These are phyloP conservation scores for Brachyptera risi DNA, from an alignment of 2,888 invertebrate genomes.

Conservation along the genomic window DNA sequence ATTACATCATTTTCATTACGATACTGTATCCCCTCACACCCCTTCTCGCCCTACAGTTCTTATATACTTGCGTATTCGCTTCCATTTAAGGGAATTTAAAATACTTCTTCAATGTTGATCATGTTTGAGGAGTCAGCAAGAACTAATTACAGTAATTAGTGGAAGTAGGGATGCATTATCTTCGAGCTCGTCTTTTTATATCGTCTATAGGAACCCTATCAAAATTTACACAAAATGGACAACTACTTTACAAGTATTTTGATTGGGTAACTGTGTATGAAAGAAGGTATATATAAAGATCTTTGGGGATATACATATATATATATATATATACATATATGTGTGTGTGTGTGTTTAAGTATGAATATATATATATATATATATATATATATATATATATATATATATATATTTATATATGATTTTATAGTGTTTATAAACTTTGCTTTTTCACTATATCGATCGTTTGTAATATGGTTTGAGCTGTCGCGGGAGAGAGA, in stretches of 20 bases:
- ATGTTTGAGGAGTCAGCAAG: conserved; percentile 27
- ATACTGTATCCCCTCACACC: neutral
- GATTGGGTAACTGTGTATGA: neutral
- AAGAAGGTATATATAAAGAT: neutral
- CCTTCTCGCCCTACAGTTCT: neutral
- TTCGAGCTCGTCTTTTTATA: conserved; percentile 23
- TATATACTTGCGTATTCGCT: neutral
- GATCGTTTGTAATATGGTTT: too few species aligned
- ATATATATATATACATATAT: too few species aligned
- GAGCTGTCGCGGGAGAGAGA: too few species aligned
- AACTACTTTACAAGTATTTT: neutral
- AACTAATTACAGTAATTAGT: conserved; percentile 33
- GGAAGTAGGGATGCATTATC: conserved; percentile 28
- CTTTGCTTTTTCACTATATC: too few species aligned
- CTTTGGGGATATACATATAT: too few species aligned
- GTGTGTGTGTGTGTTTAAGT: too few species aligned
- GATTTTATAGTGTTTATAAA: too few species aligned
- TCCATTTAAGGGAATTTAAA: conserved; percentile 22
- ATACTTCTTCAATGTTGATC: conserved; percentile 24
- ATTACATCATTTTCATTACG: conserved; percentile 34
- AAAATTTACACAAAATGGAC: neutral
- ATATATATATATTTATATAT: too few species aligned
- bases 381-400: too few species aligned
- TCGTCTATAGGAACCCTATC: neutral
- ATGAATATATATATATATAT: too few species aligned